These are phyloP conservation scores for Drosophila nr. perissopoda DNA, from an alignment of 2,888 invertebrate genomes.

Conservation along the genomic window DNA sequence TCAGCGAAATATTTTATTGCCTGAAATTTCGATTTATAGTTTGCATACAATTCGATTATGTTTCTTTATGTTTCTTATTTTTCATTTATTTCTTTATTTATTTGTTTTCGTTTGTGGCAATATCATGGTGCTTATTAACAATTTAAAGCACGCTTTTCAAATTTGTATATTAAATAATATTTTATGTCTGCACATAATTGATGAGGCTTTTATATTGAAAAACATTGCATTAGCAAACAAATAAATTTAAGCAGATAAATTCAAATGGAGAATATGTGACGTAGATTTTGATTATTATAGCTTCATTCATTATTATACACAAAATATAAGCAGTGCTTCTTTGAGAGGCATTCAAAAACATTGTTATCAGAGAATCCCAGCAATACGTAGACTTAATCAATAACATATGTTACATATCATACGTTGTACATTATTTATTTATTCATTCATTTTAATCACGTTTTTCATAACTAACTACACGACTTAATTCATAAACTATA, in stretches of 20 bases:
- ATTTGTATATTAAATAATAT: constrained; percentile 27
- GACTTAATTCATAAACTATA: not conserved
- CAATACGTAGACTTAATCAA: not conserved
- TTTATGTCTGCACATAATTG: constrained; percentile 41
- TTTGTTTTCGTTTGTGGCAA: constrained; percentile 9
- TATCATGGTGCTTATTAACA: constrained; percentile 37
- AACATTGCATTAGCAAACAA: not conserved
- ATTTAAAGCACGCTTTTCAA: constrained; percentile 39
- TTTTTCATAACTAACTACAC: not conserved
- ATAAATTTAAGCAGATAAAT: not conserved
- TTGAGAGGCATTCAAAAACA: not conserved
- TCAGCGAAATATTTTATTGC: constrained; percentile 39
- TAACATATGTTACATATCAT: not conserved
- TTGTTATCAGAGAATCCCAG: not conserved
- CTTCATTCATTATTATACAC: not conserved
- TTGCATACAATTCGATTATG: constrained; percentile 15
- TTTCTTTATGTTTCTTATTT: constrained; percentile 3
- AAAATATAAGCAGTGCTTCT: not conserved
- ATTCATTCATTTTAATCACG: not conserved
- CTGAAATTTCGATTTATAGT: constrained; percentile 53
- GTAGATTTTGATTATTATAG: not conserved
- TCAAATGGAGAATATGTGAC: not conserved
- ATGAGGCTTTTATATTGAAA: constrained; percentile 15
- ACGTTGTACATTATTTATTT: not conserved
- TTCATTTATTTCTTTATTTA: constrained; percentile 10